These are phyloP conservation scores for Amblyopsis hoosieri DNA, from an alignment of 2,797 vertebrate genomes.

Conservation along the genomic window DNA sequence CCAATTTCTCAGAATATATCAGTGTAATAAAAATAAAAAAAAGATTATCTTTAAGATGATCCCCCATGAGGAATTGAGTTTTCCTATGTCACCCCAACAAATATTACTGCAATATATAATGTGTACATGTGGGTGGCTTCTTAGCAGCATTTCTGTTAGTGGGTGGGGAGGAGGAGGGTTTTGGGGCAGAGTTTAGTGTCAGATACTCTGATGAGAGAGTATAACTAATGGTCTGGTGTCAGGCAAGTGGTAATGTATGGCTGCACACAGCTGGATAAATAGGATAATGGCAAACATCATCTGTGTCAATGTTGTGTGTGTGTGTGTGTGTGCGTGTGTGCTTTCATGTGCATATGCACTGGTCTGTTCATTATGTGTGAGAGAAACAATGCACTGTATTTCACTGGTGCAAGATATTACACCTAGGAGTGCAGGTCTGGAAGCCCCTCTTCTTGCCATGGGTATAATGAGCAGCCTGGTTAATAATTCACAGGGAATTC, in stretches of 20 bases:
- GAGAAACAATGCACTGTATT: constrained; percentile 26
- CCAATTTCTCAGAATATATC: background rate
- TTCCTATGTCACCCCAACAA: background rate
- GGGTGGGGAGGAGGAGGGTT: constrained; percentile 33
- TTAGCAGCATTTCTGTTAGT: constrained; percentile 32
- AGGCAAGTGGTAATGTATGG: constrained; percentile 54
- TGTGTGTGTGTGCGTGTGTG: constrained; percentile 8
- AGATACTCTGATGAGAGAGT: constrained; percentile 62
- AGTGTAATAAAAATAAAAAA: background rate
- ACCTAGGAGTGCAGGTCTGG: constrained; percentile 8
- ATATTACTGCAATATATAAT: background rate
- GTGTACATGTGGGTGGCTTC: constrained; percentile 8
- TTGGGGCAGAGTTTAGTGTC: constrained; percentile 37
- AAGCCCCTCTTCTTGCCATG: constrained; percentile 17
- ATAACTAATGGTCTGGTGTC: constrained; percentile 65
- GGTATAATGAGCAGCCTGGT: constrained; percentile 54
- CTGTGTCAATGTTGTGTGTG: constrained; percentile 8
- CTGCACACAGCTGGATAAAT: constrained; percentile 70
- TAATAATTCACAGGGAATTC: constrained; percentile 69
- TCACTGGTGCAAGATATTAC: constrained; percentile 35
- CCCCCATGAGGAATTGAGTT: constrained; percentile 2
- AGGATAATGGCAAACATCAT: constrained; percentile 44
- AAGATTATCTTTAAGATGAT: background rate
- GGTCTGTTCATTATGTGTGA: constrained; percentile 35
- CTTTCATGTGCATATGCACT: constrained; percentile 21